These are phyloP conservation scores for Kobus ellipsiprymnus DNA, from an alignment of 2,113 vertebrate genomes.

Conservation along the genomic window DNA sequence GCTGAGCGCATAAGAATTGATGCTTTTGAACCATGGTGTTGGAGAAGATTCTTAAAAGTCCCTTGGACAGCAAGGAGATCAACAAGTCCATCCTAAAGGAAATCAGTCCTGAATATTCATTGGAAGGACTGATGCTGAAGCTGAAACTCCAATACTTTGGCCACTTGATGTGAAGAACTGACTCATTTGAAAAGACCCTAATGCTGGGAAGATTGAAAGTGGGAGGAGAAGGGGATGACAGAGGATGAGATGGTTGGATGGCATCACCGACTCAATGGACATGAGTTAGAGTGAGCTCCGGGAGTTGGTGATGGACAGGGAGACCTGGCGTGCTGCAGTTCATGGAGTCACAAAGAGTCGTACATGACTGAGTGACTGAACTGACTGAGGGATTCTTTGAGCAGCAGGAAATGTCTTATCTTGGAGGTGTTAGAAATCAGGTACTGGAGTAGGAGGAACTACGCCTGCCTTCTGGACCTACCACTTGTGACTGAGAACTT, in stretches of 20 bases:
- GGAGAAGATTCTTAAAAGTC: neutral
- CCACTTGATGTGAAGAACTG: neutral
- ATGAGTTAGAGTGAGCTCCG: neutral
- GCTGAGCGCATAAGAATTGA: neutral
- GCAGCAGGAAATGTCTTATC: neutral
- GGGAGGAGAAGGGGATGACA: neutral
- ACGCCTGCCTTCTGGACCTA: neutral
- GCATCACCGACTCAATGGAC: neutral
- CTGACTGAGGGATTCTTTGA: neutral
- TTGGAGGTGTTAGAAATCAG: neutral
- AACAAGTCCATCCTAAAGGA: neutral
- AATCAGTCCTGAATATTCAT: neutral
- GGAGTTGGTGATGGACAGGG: neutral
- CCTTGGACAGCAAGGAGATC: neutral
- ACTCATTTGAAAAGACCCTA: neutral
- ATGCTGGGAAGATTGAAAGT: neutral
- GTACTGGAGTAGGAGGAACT: neutral
- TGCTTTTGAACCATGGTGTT: neutral
- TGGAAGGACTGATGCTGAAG: neutral
- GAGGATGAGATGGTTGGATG: neutral
- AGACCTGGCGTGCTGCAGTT: fast-evolving
- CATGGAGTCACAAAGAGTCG: neutral
- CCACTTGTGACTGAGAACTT: neutral
- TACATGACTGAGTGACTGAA: neutral
- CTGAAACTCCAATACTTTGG: neutral